Evolutionary conservation across 2,113 vertebrate species (phyloP).

Genomic region (Hippocampus comes): DNA sequence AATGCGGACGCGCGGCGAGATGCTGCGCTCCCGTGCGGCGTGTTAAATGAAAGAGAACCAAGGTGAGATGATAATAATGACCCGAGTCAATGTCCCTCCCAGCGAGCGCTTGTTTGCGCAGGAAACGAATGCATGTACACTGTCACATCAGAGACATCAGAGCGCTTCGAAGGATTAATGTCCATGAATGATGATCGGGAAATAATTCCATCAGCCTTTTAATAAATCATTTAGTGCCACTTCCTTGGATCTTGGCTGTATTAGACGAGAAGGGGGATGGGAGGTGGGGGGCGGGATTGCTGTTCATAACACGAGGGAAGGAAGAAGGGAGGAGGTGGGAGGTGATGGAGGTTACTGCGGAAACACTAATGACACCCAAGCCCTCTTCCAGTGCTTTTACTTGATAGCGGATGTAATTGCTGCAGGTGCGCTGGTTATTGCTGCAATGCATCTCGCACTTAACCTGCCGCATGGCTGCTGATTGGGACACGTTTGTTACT

Average conservation of each 20-base stretch:
- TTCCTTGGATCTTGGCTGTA: conserved; percentile 50
- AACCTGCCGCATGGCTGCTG: not conserved
- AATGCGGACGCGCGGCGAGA: conserved; percentile 32
- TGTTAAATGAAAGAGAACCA: conserved; percentile 38
- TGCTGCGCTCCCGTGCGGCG: conserved; percentile 21
- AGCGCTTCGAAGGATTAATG: conserved; percentile 50
- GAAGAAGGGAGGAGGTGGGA: not conserved
- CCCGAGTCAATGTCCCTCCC: conserved; percentile 25
- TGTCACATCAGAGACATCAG: conserved; percentile 43
- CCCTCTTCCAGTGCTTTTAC: conserved; percentile 34
- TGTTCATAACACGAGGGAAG: conserved; percentile 45
- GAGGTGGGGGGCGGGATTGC: conserved; percentile 9
- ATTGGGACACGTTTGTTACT: not conserved
- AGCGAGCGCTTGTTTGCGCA: conserved; percentile 51
- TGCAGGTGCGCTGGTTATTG: conserved; percentile 27
- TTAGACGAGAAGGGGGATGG: conserved; percentile 32
- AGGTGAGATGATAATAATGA: conserved; percentile 44
- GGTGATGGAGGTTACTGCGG: conserved; percentile 53
- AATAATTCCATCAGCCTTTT: conserved; percentile 61
- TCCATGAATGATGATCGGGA: conserved; percentile 58
- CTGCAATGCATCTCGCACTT: conserved; percentile 12
- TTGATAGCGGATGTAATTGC: conserved; percentile 41
- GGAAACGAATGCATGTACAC: conserved; percentile 56
- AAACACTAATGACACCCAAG: conserved; percentile 62
- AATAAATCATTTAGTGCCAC: conserved; percentile 62